Conservation (phyloP, 2,888 invertebrate species). For the Hyposoter didymator region DNA sequence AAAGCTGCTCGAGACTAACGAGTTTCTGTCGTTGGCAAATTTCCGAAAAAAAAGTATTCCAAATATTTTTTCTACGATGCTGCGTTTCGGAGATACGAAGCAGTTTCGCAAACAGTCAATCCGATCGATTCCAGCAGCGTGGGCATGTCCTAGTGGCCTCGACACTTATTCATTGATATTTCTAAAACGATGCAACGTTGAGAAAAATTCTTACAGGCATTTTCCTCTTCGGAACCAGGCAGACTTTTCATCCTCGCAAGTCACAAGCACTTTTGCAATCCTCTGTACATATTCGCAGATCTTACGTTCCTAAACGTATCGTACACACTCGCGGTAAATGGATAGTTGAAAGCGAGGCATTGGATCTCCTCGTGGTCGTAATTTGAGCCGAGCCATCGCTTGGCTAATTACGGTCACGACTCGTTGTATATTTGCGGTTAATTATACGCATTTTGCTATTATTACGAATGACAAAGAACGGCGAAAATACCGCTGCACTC, state of each 20-base stretch:
- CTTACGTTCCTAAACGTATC: slow-evolving; percentile 29
- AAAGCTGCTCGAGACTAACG: not conserved
- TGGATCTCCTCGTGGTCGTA: slow-evolving; percentile 29
- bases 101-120: not conserved
- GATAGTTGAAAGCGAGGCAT: slow-evolving; percentile 55
- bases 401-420: slow-evolving; percentile 46
- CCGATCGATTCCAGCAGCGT: not conserved
- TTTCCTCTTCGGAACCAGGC: not conserved
- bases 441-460: slow-evolving; percentile 57
- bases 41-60: not conserved
- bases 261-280: not conserved
- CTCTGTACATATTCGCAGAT: slow-evolving; percentile 12
- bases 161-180: not conserved
- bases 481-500: slow-evolving; percentile 49
- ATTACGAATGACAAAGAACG: slow-evolving; percentile 58
- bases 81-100: not conserved
- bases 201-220: not conserved
- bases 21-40: not conserved
- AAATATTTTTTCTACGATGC: not conserved
- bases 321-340: slow-evolving; percentile 49
- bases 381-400: not conserved
- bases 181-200: not conserved
- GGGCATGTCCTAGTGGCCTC: not conserved
- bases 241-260: not conserved
- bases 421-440: slow-evolving; percentile 41